phyloP scores from a whole-genome alignment of 2,888 invertebrate genomes.

The Tetragonisca angustula region DNA sequence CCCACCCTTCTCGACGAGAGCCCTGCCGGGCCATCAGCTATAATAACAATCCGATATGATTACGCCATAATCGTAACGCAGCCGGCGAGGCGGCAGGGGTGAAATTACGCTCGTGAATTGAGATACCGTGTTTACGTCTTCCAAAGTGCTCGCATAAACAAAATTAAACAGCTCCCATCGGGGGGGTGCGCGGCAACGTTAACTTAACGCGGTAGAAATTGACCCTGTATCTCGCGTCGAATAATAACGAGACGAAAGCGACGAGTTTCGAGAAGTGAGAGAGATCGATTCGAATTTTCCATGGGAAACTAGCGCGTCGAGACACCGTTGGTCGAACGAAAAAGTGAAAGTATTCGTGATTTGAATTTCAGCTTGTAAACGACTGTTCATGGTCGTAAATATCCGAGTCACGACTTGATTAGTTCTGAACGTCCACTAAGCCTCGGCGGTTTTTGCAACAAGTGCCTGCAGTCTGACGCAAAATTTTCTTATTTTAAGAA shows the following conservation, averaged over 20 bases:
- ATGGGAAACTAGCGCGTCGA: neutral
- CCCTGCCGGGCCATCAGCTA: slow-evolving; percentile 82
- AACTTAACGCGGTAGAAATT: slow-evolving; percentile 40
- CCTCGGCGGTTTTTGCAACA: too few species aligned
- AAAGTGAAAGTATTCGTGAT: neutral
- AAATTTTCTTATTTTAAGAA: too few species aligned
- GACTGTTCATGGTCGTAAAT: too few species aligned
- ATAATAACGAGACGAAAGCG: too few species aligned
- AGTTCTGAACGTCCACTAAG: too few species aligned
- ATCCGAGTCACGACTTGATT: too few species aligned
- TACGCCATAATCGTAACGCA: slow-evolving; percentile 83
- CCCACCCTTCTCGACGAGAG: slow-evolving; percentile 71
- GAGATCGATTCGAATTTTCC: neutral
- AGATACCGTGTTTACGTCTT: slow-evolving; percentile 84
- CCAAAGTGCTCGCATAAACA: slow-evolving; percentile 83
- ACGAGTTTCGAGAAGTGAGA: neutral
- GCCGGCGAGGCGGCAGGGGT: slow-evolving; percentile 66
- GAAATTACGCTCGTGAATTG: slow-evolving; percentile 83
- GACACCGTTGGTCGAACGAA: neutral
- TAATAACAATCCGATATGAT: slow-evolving; percentile 84
- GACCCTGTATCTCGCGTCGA: neutral
- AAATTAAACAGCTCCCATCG: slow-evolving; percentile 79
- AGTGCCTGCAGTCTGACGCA: too few species aligned
- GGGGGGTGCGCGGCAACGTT: neutral
- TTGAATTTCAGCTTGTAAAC: too few species aligned